Conservation (phyloP, 2,113 vertebrate genomes). For the Phalacrocorax pelagicus region DNA sequence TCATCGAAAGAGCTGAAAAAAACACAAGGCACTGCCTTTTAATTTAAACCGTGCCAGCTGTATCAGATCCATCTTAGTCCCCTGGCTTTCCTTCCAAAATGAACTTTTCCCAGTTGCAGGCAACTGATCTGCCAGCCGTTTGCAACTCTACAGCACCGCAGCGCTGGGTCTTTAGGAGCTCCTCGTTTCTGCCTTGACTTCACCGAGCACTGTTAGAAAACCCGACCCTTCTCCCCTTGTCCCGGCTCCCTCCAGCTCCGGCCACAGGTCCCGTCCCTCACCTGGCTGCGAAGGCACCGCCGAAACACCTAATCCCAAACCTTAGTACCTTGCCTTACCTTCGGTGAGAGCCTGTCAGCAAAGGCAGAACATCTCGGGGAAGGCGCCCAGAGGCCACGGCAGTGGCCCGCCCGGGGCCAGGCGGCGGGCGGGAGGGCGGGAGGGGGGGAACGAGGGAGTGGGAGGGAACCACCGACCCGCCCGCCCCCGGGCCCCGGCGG, state of each 20-base stretch:
- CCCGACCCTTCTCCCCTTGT: neutral
- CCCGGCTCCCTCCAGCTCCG: rapidly evolving
- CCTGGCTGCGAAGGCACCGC: neutral
- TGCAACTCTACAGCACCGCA: neutral
- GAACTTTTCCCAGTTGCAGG: neutral
- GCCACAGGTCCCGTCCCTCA: neutral
- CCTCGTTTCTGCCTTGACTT: neutral
- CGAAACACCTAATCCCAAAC: neutral
- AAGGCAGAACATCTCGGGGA: neutral
- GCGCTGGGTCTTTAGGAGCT: neutral
- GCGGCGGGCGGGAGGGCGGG: no score
- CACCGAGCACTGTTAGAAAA: neutral
- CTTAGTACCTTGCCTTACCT: neutral
- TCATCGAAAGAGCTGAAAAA: neutral
- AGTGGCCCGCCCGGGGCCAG: neutral
- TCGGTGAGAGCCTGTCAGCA: neutral
- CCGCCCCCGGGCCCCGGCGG: neutral
- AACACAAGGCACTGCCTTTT: neutral
- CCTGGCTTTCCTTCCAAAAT: conserved; percentile 4
- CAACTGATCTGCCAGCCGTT: neutral
- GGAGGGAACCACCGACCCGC: no score
- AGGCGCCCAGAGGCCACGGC: neutral
- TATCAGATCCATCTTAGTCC: neutral
- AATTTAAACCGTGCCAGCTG: neutral
- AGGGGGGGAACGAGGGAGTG: no score